Conservation (phyloP, 2,797 vertebrate species). For the Enteromius paludinosus region DNA sequence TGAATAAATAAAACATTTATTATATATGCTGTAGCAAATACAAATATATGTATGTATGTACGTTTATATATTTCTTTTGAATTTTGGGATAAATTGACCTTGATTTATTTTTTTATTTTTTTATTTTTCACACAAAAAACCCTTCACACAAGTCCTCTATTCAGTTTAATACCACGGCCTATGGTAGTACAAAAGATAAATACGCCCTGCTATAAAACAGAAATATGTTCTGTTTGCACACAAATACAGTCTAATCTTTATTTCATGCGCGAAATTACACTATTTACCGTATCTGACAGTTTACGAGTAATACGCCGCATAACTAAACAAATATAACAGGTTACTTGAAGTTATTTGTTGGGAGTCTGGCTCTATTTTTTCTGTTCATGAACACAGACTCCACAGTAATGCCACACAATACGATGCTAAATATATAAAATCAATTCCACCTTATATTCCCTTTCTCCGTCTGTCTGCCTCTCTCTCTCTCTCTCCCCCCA, state of each 20-base stretch:
- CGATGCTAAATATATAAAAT: slow-evolving; percentile 54
- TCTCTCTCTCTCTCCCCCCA: background rate
- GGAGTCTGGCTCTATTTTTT: slow-evolving; percentile 7
- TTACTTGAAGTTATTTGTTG: slow-evolving; percentile 25
- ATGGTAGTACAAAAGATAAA: background rate
- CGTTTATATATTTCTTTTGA: background rate
- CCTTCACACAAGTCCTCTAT: background rate
- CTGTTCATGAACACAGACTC: slow-evolving; percentile 12
- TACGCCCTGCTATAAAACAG: background rate
- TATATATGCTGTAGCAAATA: too few species aligned
- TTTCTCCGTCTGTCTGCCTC: slow-evolving; percentile 7
- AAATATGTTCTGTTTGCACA: slow-evolving; percentile 22
- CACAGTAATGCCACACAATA: slow-evolving; percentile 38
- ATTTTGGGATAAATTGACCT: background rate
- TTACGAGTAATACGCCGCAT: background rate
- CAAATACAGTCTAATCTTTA: slow-evolving; percentile 18
- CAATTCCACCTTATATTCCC: slow-evolving; percentile 48
- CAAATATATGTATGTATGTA: too few species aligned
- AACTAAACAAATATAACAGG: slow-evolving; percentile 25
- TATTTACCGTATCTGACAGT: slow-evolving; percentile 10
- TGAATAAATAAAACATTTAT: too few species aligned
- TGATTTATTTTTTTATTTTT: background rate
- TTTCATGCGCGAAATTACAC: background rate
- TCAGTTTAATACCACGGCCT: background rate
- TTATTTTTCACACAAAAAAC: background rate